These are phyloP conservation scores for Liposcelis brunnea DNA, from an alignment of 2,888 invertebrate species.

Conservation along the genomic window DNA sequence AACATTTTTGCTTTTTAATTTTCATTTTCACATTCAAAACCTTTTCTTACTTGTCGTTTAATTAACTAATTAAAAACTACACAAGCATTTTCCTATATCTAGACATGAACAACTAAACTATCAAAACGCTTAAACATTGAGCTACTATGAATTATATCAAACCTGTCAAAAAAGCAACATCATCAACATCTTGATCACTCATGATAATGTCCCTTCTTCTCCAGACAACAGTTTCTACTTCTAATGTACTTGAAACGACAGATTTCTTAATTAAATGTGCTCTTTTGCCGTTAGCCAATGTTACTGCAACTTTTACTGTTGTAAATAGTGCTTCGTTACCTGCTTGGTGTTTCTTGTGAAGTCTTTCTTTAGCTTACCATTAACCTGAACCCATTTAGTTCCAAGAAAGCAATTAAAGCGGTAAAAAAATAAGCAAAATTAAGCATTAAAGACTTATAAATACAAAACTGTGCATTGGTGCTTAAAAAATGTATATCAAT, in stretches of 20 bases:
- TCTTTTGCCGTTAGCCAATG: conserved; percentile 16
- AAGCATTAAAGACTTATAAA: too few relatives aligned
- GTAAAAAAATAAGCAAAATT: too few relatives aligned
- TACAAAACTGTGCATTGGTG: too few relatives aligned
- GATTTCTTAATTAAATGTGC: conserved; percentile 30
- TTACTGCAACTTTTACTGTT: background rate
- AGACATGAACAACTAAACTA: conserved; percentile 2
- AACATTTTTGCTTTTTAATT: too few relatives aligned
- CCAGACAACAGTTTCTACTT: conserved; percentile 32
- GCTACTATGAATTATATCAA: too few relatives aligned
- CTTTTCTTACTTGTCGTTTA: background rate
- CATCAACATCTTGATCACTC: conserved; percentile 85
- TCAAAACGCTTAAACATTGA: background rate
- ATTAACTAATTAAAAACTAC: background rate
- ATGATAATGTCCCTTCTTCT: conserved; percentile 33
- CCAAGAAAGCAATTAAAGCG: too few relatives aligned
- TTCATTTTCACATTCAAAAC: conserved; percentile 8
- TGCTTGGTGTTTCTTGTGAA: background rate
- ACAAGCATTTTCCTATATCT: conserved; percentile 2
- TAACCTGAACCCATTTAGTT: too few relatives aligned
- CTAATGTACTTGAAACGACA: conserved; percentile 28
- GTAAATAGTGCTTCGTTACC: background rate
- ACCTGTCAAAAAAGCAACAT: conserved; percentile 82
- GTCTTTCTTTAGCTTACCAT: too few relatives aligned
- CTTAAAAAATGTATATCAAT: too few relatives aligned